These are phyloP conservation scores for Barbus barbus DNA, from an alignment of 2,113 vertebrate species.

Conservation along the genomic window DNA sequence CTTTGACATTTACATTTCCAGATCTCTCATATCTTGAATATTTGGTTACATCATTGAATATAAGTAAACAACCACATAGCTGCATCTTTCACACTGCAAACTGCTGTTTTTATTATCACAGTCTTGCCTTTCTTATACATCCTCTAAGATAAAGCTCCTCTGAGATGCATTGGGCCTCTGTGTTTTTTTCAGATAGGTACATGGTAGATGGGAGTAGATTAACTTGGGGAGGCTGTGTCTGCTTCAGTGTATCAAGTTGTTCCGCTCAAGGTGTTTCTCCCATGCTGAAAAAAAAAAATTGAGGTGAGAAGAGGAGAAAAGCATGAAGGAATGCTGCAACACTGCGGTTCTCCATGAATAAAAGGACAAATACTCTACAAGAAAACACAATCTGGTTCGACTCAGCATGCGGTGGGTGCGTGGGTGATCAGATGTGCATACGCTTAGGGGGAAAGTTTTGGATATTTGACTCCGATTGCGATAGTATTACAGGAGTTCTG, in stretches of 20 bases:
- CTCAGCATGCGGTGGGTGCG: background rate
- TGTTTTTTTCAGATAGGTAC: conserved; percentile 20
- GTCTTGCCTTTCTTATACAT: background rate
- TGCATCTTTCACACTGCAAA: background rate
- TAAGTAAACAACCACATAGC: background rate
- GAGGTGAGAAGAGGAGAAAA: conserved; percentile 21
- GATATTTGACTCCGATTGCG: conserved; percentile 15
- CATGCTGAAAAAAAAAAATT: background rate
- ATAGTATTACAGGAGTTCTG: conserved; percentile 20
- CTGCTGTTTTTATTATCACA: conserved; percentile 14
- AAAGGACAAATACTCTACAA: conserved; percentile 19
- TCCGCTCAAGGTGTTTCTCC: conserved; percentile 9
- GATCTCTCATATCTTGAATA: background rate
- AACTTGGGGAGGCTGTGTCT: conserved; percentile 8
- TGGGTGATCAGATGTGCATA: conserved; percentile 10
- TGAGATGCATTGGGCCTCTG: conserved; percentile 2
- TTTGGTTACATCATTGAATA: background rate
- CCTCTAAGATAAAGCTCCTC: conserved; percentile 27
- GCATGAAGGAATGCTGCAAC: background rate
- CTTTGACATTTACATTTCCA: background rate
- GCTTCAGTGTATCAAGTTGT: conserved; percentile 27
- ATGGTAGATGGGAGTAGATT: conserved; percentile 18
- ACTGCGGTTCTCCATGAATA: conserved; percentile 6
- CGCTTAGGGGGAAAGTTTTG: conserved; percentile 18
- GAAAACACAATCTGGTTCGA: background rate